These are phyloP conservation scores for Nebria brevicollis DNA, from an alignment of 2,888 invertebrate species.

Conservation along the genomic window DNA sequence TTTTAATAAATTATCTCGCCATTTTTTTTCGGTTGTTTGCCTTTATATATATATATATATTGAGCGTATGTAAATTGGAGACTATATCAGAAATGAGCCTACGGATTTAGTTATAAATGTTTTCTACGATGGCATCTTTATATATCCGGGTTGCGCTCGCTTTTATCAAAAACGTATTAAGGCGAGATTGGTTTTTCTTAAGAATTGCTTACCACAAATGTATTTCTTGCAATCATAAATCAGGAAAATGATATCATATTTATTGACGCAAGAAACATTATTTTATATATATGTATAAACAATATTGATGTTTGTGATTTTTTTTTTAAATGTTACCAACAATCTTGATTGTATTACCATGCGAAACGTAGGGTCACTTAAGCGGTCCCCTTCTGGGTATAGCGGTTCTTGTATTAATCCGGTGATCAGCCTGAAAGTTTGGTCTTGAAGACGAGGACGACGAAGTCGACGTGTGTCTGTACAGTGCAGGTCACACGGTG, in stretches of 20 bases:
- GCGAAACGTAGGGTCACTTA: neutral
- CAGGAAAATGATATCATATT: neutral
- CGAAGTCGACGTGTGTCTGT: neutral
- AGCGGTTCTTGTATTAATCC: neutral
- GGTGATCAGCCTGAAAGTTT: neutral
- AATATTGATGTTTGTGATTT: no score
- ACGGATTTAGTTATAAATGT: slow-evolving; percentile 42
- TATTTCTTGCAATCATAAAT: slow-evolving; percentile 6
- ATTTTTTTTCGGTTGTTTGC: slow-evolving; percentile 8
- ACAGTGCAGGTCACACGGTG: neutral
- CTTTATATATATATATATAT: slow-evolving; percentile 6
- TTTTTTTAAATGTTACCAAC: neutral
- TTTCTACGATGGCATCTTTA: slow-evolving; percentile 43
- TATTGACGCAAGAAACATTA: neutral
- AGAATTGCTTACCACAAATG: slow-evolving; percentile 8
- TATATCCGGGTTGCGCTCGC: slow-evolving; percentile 31
- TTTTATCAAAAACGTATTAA: slow-evolving; percentile 41
- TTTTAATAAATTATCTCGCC: slow-evolving; percentile 24
- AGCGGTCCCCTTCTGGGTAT: neutral
- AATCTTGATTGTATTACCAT: neutral
- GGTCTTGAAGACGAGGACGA: neutral
- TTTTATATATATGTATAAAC: no score
- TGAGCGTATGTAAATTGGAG: slow-evolving; percentile 44
- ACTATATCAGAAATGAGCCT: slow-evolving; percentile 43
- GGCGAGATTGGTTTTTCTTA: slow-evolving; percentile 7